Evolutionary conservation across 2,113 vertebrate genomes (phyloP).

Genomic region (Orycteropus afer): DNA sequence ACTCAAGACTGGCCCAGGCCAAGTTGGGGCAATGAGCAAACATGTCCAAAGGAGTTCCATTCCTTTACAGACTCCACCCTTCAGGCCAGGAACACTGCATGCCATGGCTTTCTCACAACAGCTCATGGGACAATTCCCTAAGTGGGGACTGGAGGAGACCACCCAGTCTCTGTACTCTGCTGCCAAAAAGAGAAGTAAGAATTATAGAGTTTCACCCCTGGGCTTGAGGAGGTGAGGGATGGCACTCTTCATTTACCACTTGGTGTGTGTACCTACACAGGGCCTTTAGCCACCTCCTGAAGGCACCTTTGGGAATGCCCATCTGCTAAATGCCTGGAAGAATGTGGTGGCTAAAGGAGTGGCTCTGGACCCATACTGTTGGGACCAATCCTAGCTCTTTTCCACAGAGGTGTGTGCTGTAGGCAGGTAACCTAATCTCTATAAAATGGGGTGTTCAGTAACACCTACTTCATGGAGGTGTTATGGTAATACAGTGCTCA

Average conservation of each 20-base stretch:
- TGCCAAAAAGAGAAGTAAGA: fast-evolving
- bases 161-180: fast-evolving
- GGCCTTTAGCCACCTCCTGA: not conserved
- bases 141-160: not conserved
- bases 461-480: not conserved
- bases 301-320: fast-evolving
- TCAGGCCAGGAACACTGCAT: not conserved
- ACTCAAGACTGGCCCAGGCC: not conserved
- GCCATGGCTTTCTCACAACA: fast-evolving
- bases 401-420: not conserved
- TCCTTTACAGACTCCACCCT: not conserved
- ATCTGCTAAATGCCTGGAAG: fast-evolving
- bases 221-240: not conserved
- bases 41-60: not conserved
- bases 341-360: not conserved
- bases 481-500: fast-evolving
- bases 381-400: not conserved
- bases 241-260: fast-evolving
- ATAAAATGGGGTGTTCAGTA: too few species aligned
- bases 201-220: fast-evolving
- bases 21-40: not conserved
- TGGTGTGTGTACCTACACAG: not conserved
- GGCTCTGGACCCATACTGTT: not conserved
- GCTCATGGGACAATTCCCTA: fast-evolving
- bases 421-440: not conserved